Conservation (phyloP, 2,113 vertebrate genomes). For the Eolophus roseicapilla region DNA sequence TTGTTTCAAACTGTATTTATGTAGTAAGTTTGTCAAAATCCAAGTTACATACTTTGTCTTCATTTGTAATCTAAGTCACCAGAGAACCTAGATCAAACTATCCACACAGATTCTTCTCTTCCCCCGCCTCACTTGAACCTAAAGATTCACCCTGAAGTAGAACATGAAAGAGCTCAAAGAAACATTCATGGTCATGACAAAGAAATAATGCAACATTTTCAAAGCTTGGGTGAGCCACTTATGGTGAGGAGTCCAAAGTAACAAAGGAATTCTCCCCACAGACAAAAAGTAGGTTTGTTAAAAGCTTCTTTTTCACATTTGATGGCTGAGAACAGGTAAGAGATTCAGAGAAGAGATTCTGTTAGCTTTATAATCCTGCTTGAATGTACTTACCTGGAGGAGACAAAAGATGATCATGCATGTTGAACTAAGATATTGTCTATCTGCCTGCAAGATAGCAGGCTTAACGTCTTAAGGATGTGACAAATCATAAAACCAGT, state of each 20-base stretch:
- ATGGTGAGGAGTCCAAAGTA: not conserved
- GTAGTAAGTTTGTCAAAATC: not conserved
- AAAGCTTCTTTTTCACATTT: not conserved
- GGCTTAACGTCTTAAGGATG: not conserved
- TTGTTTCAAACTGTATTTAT: not conserved
- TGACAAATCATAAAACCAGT: not conserved
- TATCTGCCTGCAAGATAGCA: not conserved
- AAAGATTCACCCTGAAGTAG: not conserved
- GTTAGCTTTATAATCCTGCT: not conserved
- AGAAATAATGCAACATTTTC: not conserved
- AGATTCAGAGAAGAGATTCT: not conserved
- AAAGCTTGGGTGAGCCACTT: not conserved
- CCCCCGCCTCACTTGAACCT: not conserved
- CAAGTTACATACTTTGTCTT: not conserved
- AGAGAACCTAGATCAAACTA: not conserved
- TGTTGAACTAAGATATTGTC: not conserved
- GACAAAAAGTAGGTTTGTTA: not conserved
- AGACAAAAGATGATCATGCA: not conserved
- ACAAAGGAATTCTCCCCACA: not conserved
- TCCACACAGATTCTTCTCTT: not conserved
- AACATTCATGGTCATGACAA: not conserved
- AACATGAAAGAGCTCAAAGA: not conserved
- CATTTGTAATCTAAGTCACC: not conserved
- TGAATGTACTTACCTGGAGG: not conserved
- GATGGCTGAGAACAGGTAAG: not conserved